These are phyloP conservation scores for Kradibia gibbosae DNA, from an alignment of 1,140 invertebrate species.

Conservation along the genomic window DNA sequence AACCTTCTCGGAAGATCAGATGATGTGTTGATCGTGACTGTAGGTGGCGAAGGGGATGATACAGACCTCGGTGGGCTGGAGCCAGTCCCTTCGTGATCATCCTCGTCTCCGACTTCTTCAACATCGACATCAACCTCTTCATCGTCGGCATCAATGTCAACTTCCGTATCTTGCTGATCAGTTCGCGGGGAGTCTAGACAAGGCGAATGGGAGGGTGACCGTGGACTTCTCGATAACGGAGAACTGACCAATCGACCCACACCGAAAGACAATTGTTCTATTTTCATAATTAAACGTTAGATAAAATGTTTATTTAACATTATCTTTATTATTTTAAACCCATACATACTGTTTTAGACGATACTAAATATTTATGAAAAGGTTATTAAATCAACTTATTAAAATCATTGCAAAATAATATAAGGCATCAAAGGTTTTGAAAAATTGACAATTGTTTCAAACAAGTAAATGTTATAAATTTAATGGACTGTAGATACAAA, in stretches of 20 bases:
- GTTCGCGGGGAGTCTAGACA: constrained; percentile 63
- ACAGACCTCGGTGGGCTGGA: constrained; percentile 65
- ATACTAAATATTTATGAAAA: no score
- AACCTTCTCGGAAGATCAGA: constrained; percentile 18
- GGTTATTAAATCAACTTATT: no score
- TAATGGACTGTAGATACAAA: no score
- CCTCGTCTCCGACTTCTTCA: constrained; percentile 69
- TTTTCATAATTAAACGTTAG: neutral
- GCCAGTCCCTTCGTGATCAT: constrained; percentile 63
- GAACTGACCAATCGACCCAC: constrained; percentile 70
- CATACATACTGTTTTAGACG: no score
- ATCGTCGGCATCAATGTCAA: constrained; percentile 68
- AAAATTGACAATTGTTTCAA: no score
- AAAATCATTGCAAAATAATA: no score
- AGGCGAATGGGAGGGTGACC: constrained; percentile 66
- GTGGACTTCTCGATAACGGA: constrained; percentile 66
- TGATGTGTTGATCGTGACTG: neutral
- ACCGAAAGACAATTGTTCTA: constrained; percentile 69
- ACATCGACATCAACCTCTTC: constrained; percentile 70
- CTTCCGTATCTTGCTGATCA: constrained; percentile 65
- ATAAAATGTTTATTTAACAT: neutral
- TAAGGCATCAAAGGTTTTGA: no score
- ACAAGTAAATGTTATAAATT: no score
- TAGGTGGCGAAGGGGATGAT: constrained; percentile 63
- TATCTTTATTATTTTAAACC: no score